A percentile compares a stretch with the other conserved stretches of the same genome.
Conservation (phyloP, 2,113 vertebrate genomes). For the Amazona vittata region DNA sequence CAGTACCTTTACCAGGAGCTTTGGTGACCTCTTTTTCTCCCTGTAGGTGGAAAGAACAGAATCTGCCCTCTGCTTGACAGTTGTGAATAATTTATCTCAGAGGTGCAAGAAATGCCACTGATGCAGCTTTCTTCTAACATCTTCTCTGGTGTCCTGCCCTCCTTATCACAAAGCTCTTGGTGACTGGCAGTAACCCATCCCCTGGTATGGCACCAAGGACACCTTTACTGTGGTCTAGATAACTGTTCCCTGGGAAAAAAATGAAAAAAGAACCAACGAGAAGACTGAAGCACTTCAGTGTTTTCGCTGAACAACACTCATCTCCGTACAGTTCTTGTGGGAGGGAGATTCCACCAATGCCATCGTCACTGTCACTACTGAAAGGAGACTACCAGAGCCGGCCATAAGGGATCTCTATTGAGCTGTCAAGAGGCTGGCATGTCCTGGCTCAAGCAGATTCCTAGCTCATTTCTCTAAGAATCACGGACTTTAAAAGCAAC, state of each 20-base stretch:
- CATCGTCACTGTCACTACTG: not conserved
- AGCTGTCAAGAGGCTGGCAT: not conserved
- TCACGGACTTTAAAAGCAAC: not conserved
- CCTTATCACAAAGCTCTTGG: not conserved
- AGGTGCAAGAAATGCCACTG: not conserved
- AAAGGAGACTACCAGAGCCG: not conserved
- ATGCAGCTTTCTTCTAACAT: not conserved
- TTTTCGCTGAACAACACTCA: not conserved
- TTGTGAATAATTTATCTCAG: not conserved
- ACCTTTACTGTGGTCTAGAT: not conserved
- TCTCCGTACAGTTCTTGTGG: not conserved
- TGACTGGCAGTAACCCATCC: not conserved
- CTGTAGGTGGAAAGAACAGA: not conserved
- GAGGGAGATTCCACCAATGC: not conserved
- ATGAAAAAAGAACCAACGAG: not conserved
- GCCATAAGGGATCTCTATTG: not conserved
- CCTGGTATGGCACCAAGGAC: not conserved
- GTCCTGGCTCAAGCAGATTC: not conserved
- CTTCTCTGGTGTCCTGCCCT: not conserved
- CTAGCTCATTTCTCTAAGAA: not conserved
- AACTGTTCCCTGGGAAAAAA: not conserved
- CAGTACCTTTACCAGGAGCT: not conserved
- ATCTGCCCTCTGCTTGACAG: not conserved
- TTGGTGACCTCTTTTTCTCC: not conserved
- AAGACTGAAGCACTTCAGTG: not conserved